These are phyloP conservation scores for Habrosyne pyritoides DNA, from an alignment of 2,888 invertebrate species.

Conservation along the genomic window DNA sequence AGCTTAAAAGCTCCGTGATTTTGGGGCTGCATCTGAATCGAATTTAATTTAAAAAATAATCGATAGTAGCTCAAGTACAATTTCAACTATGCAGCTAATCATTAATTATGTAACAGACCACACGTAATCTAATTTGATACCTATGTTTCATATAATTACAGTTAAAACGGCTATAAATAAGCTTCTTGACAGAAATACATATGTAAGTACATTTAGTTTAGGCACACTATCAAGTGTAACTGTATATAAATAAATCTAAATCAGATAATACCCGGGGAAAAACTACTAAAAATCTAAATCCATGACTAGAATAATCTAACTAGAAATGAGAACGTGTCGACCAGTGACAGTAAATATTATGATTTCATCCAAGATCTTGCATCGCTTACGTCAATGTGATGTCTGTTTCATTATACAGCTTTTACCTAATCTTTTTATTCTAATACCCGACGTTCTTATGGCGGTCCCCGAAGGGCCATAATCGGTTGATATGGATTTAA, in stretches of 20 bases:
- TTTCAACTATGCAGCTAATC: too few species aligned
- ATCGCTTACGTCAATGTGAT: conserved; percentile 81
- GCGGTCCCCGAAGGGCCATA: conserved; percentile 49
- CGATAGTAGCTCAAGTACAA: too few species aligned
- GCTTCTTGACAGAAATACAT: background rate
- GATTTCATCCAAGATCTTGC: conserved; percentile 77
- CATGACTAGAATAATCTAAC: conserved; percentile 68
- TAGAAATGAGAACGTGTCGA: conserved; percentile 64
- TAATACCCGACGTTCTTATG: conserved; percentile 52
- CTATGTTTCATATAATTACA: background rate
- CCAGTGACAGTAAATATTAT: conserved; percentile 76
- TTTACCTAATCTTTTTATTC: conserved; percentile 53
- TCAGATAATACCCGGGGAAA: conserved; percentile 12
- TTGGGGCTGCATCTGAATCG: background rate
- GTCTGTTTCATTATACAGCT: conserved; percentile 75
- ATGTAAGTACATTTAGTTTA: background rate
- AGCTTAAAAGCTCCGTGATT: background rate
- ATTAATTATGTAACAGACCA: too few species aligned
- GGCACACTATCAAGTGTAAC: too few species aligned
- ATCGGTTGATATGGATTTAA: conserved; percentile 41
- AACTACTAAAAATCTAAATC: conserved; percentile 41
- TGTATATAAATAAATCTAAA: background rate
- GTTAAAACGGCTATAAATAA: background rate
- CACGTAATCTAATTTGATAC: too few species aligned
- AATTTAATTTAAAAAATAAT: background rate